phyloP scores from a whole-genome alignment of 1,140 invertebrate genomes.

The Drosophila nebulosa region DNA sequence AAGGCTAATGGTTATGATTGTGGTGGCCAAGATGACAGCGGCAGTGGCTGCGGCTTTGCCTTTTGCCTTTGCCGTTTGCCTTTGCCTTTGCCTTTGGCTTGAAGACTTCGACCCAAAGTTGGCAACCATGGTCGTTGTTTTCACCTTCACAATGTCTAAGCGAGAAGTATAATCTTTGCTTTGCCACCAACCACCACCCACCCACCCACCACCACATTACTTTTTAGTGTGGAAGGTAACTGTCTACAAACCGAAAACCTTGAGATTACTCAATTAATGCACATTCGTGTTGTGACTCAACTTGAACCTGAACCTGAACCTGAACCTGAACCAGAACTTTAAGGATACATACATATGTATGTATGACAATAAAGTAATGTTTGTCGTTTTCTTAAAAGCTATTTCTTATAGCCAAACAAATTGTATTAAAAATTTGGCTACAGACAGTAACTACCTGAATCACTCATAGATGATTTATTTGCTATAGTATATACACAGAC shows the following conservation, averaged over 20 bases:
- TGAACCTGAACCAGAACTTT: neutral
- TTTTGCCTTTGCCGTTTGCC: neutral
- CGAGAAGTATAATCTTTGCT: neutral
- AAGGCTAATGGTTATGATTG: constrained; percentile 77
- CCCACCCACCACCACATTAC: neutral
- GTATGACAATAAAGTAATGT: neutral
- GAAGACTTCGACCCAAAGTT: constrained; percentile 20
- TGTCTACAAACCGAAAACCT: constrained; percentile 49
- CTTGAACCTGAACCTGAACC: no score
- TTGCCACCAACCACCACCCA: no score
- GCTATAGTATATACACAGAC: no score
- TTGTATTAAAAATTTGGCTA: neutral
- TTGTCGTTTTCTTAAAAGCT: neutral
- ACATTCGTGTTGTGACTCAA: constrained; percentile 41
- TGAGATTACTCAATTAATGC: constrained; percentile 76
- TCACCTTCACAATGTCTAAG: no score
- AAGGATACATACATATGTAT: neutral
- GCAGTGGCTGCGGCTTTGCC: no score
- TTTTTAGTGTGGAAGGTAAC: constrained; percentile 52
- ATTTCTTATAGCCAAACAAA: neutral
- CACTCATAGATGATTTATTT: neutral
- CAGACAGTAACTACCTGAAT: neutral
- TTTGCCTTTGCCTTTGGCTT: constrained; percentile 37
- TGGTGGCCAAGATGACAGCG: constrained; percentile 75
- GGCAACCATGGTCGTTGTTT: neutral